Base-by-base conservation (phyloP, 2,888 invertebrate species). In the Calameuta filiformis region DNA sequence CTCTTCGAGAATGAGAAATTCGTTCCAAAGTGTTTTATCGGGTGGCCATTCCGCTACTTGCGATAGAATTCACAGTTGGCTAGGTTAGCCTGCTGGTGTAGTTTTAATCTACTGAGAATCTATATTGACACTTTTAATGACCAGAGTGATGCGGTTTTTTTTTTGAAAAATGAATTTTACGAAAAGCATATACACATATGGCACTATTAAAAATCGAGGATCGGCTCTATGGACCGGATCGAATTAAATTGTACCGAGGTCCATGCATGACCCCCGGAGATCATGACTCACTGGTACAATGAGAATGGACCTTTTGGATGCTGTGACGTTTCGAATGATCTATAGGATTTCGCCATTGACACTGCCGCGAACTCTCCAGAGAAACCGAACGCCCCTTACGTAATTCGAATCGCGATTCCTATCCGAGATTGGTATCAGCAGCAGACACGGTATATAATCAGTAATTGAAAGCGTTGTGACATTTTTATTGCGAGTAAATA, bases 21-120 rank as follows among this genome's bases (percentile, higher is more conserved):
- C 71, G 71, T 71, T 33, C 34, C 71, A 71, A 30, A 30, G 31
- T 71, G 71, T 71, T 71, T 71, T 71, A 71, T 33, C 71, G 23
- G 12, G 23, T 9, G n/a, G 31, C 31, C 71, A 34, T 71, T 71
- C 71, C 71, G 71, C 71, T 71, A 71, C 30, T 15, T 71, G 30
- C 71, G 71, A 34, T 56, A 56, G 71, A 71, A 71, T 71, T 71
- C 71, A 71, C 71, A 71, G 71, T 71, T 71, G 31, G 71, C 71
- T 71, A 71, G 31, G 15, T 71, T 71, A 9, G 40, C 23, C 40
- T 56, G 40, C 23, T 2, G 40, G 0, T 9, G 9, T 23, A 23
- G 40, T 56, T 56, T 23, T 23, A 6, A 56, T 56, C 4, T 15
- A 56, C 40, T 1, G 23, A 56, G 15, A 56, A 56, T 40, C 23